Conservation (phyloP, 1,140 invertebrate genomes). For the Ceratina calcarata region DNA sequence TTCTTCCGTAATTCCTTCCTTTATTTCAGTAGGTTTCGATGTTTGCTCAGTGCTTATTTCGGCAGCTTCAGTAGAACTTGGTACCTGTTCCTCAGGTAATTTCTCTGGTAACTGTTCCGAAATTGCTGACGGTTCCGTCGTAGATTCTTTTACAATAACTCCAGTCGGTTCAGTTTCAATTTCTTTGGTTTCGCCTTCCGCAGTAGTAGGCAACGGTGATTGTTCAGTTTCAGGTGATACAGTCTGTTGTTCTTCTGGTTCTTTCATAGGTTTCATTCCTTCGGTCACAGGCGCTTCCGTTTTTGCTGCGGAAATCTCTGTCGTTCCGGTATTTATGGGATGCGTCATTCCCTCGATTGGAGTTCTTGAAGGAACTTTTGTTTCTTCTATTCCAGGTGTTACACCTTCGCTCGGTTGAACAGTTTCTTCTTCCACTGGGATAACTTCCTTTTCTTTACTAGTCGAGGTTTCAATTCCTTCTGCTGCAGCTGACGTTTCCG, state of each 20-base stretch:
- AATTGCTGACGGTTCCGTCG: slow-evolving; percentile 1
- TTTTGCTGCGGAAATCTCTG: too few species aligned
- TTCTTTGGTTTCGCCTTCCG: slow-evolving; percentile 29
- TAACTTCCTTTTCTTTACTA: slow-evolving; percentile 25
- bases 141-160: slow-evolving; percentile 3
- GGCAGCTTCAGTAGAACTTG: slow-evolving; percentile 37
- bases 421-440: slow-evolving; percentile 25
- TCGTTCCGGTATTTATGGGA: too few species aligned
- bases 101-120: slow-evolving; percentile 13
- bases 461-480: slow-evolving; percentile 4
- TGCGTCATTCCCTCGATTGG: too few species aligned
- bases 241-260: slow-evolving; percentile 5
- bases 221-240: neutral
- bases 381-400: neutral
- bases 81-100: slow-evolving; percentile 25
- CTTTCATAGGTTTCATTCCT: too few species aligned
- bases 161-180: neutral
- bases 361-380: neutral
- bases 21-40: neutral
- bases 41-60: slow-evolving; percentile 28
- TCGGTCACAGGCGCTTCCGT: too few species aligned
- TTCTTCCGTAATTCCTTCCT: slow-evolving; percentile 1
- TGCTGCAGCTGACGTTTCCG: slow-evolving; percentile 25
- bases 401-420: slow-evolving; percentile 37
- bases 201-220: neutral